These are phyloP conservation scores for Coreius guichenoti DNA, from an alignment of 2,797 vertebrate species.

Conservation along the genomic window DNA sequence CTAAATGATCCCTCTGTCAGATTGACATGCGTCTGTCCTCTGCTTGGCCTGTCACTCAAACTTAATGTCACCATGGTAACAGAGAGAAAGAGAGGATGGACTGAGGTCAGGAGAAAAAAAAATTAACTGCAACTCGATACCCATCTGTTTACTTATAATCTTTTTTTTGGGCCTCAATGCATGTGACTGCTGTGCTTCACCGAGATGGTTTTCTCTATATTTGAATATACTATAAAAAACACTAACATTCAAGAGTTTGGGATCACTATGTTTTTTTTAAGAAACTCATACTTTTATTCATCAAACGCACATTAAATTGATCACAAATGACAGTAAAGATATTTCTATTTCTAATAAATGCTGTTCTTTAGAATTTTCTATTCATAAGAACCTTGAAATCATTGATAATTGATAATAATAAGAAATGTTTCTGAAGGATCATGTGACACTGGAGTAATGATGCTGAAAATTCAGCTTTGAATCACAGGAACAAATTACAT, in stretches of 20 bases:
- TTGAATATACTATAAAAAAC: background rate
- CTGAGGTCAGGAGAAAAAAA: constrained; percentile 56
- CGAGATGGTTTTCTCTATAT: constrained; percentile 52
- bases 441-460: background rate
- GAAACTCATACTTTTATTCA: background rate
- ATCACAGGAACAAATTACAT: background rate
- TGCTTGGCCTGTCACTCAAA: constrained; percentile 73
- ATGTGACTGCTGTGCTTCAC: constrained; percentile 66
- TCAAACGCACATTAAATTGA: background rate
- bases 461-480: background rate
- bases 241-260: background rate
- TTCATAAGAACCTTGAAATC: background rate
- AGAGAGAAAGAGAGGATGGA: constrained; percentile 70
- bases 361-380: background rate
- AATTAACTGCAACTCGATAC: constrained; percentile 71
- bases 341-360: background rate
- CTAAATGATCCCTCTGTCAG: constrained; percentile 77
- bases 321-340: background rate
- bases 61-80: constrained; percentile 74
- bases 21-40: constrained; percentile 74
- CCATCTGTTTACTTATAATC: constrained; percentile 78
- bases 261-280: background rate
- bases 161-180: constrained; percentile 63
- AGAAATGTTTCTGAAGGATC: background rate
- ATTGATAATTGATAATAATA: background rate